Percentiles rank a stretch among this genome's conserved stretches.
phyloP scores from a whole-genome alignment of 1,140 invertebrate species.

The Trachymyrmex septentrionalis region DNA sequence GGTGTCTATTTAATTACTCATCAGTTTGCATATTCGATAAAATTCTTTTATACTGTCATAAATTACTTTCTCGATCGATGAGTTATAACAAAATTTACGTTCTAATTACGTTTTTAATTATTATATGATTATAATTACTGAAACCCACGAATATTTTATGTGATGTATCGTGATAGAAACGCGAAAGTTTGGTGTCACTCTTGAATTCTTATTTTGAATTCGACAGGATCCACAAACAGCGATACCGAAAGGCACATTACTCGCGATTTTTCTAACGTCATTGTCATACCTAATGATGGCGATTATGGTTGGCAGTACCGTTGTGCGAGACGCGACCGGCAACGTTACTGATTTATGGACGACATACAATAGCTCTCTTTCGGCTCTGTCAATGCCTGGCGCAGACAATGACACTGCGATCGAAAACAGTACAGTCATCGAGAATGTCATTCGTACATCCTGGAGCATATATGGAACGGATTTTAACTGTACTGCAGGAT shows the following conservation, averaged over 20 bases:
- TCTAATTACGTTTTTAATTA: background rate
- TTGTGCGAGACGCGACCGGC: conserved; percentile 93
- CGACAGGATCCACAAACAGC: conserved; percentile 95
- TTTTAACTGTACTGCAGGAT: conserved; percentile 84
- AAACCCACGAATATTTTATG: conserved; percentile 5
- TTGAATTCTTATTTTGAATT: conserved; percentile 4
- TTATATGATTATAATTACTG: background rate
- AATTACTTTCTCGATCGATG: background rate
- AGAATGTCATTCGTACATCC: conserved; percentile 21
- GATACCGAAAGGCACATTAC: conserved; percentile 96
- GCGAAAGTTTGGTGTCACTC: background rate
- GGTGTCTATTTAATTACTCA: conserved; percentile 6
- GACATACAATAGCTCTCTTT: conserved; percentile 61
- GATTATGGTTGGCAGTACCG: conserved; percentile 91
- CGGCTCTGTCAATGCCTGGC: conserved; percentile 46
- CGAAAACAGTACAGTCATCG: conserved; percentile 51
- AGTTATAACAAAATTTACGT: background rate
- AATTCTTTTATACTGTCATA: background rate
- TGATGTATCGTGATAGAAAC: too few relatives aligned
- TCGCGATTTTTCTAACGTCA: conserved; percentile 95
- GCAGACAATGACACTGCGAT: conserved; percentile 36
- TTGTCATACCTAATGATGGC: conserved; percentile 94
- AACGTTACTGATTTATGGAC: conserved; percentile 86
- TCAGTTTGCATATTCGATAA: conserved; percentile 16
- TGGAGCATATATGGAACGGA: conserved; percentile 82